Base-by-base conservation (phyloP, 1,140 invertebrate genomes). In the Dendrolimus kikuchii region DNA sequence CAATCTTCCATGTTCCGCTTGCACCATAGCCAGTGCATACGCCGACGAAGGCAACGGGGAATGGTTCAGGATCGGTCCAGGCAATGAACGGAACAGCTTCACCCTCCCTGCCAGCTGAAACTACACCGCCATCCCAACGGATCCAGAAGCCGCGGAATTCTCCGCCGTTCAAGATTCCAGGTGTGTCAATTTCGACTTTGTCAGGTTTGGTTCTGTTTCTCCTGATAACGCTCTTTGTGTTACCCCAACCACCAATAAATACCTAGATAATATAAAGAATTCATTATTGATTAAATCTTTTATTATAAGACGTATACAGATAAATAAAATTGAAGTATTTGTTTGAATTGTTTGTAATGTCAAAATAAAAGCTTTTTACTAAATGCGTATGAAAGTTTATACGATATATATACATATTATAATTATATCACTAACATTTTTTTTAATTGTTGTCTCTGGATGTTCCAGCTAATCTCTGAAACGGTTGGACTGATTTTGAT, bases 1-100 rank as follows among this genome's bases (percentile, higher is more conserved):
- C 93, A 68, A 96, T 90, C 37, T 92, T 88, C 95, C 95, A 96
- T 40, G 91, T 90, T n/a, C 95, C 95, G 53, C 77, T 86, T 0
- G 95, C 92, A 23, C 95, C 95, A 94, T 94, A 96, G 45, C 93
- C 94, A 45, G 95, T 96, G 78, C 93, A 93, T 7, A 96, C 90
- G 44, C 94, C 95, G 36, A 94, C 92, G 73, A 93, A 92, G 55
- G 89, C 89, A 37, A 95, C 89, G 0, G 87, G 86, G 66, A 94
- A 91, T 0, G 91, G 89, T 59, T 93, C 90, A 1, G 91, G 90
- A 69, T 95, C 93, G 4, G 88, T 74, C 86, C 91, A 95, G 6
- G 86, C 89, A 43, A 96, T 74, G 70, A 96, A 93, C 2, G 94
- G 91, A 5, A 89, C 89, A 7, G 85, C 82, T 60, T 95, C 92